Percentiles rank a stretch among this genome's conserved stretches.
These are phyloP conservation scores for Perca fluviatilis DNA, from an alignment of 2,113 vertebrate genomes.

Conservation along the genomic window DNA sequence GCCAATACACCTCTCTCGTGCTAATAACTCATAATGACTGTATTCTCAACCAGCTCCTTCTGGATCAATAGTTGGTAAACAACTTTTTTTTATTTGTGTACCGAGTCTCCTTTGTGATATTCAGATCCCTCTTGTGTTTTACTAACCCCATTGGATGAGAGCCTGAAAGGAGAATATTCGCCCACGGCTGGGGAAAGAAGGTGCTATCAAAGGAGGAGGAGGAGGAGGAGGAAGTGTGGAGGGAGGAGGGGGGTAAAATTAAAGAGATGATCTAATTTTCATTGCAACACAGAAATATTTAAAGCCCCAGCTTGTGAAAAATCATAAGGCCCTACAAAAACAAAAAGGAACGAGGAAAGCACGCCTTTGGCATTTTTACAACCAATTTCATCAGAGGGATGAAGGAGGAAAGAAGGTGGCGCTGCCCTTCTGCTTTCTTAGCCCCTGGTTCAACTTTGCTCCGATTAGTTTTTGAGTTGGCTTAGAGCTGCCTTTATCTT, in stretches of 20 bases:
- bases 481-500: constrained; percentile 27
- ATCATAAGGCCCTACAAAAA: constrained; percentile 28
- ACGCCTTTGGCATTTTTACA: constrained; percentile 65
- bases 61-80: constrained; percentile 58
- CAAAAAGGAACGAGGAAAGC: constrained; percentile 15
- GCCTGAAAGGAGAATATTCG: constrained; percentile 47
- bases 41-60: constrained; percentile 37
- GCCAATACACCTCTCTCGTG: constrained; percentile 48
- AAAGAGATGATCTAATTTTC: constrained; percentile 74
- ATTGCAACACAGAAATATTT: constrained; percentile 61
- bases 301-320: constrained; percentile 56
- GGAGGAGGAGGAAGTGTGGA: constrained; percentile 26
- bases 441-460: constrained; percentile 39
- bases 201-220: constrained; percentile 48
- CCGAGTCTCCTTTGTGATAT: constrained; percentile 35
- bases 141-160: constrained; percentile 37
- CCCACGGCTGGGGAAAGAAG: constrained; percentile 42
- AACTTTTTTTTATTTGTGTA: constrained; percentile 50
- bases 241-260: background rate
- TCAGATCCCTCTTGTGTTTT: constrained; percentile 52
- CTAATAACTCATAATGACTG: constrained; percentile 32
- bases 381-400: constrained; percentile 69
- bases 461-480: constrained; percentile 18
- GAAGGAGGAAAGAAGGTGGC: constrained; percentile 28
- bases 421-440: constrained; percentile 27